These are phyloP conservation scores for Toxotes jaculatrix DNA, from an alignment of 2,113 vertebrate genomes.

Conservation along the genomic window DNA sequence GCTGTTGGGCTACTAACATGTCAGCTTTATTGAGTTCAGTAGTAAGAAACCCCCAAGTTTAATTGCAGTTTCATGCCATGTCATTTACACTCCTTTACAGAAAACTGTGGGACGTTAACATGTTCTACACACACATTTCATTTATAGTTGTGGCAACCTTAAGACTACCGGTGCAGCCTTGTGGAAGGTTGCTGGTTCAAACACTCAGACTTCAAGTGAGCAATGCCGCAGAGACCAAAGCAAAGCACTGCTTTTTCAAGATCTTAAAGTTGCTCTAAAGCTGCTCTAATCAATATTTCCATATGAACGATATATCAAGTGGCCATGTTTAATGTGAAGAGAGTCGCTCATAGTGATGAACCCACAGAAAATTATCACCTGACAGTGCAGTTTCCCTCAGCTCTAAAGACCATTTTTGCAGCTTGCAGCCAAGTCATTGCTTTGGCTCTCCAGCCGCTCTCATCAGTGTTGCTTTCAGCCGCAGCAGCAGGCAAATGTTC, in stretches of 20 bases:
- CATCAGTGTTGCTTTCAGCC: too few species aligned
- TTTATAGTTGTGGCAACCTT: too few species aligned
- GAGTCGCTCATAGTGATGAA: background rate
- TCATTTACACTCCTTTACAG: too few species aligned
- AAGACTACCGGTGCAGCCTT: too few species aligned
- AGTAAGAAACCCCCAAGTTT: background rate
- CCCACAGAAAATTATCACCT: background rate
- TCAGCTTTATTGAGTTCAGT: background rate
- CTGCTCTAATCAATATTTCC: too few species aligned
- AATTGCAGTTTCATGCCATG: background rate
- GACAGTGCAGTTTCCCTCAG: background rate
- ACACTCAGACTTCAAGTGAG: too few species aligned
- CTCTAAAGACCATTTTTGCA: background rate
- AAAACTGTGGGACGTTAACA: background rate
- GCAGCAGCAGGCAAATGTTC: too few species aligned
- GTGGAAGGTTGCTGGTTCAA: too few species aligned
- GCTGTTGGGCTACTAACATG: background rate
- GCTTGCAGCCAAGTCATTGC: background rate
- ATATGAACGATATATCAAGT: too few species aligned
- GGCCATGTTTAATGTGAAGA: background rate
- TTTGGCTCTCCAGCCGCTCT: background rate
- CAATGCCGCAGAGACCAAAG: background rate
- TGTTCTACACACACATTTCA: background rate
- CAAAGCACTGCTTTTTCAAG: constrained; percentile 1
- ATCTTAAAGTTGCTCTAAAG: background rate